Conservation (phyloP, 2,113 vertebrate genomes). For the Nothocercus julius region DNA sequence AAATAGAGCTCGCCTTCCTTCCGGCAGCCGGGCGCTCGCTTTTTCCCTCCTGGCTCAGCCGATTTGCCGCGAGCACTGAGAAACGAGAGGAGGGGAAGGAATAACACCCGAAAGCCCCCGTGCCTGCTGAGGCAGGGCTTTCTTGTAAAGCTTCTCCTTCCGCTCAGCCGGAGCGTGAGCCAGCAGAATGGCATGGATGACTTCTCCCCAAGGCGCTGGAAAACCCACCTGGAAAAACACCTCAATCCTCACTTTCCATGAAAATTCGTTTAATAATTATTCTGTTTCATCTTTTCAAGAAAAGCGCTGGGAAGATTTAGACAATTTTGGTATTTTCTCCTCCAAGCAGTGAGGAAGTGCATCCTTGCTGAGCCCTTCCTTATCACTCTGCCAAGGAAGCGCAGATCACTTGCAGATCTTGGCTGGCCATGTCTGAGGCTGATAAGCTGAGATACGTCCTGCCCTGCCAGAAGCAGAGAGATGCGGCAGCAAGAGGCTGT, state of each 20-base stretch:
- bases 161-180: conserved; percentile 13
- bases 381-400: background rate
- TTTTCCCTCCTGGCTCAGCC: background rate
- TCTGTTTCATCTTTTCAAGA: background rate
- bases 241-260: background rate
- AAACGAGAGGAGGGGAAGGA: conserved; percentile 4
- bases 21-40: conserved; percentile 73
- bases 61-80: conserved; percentile 75
- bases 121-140: conserved; percentile 73
- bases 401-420: conserved; percentile 85
- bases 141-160: conserved; percentile 72
- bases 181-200: background rate
- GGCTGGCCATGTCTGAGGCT: conserved; percentile 84
- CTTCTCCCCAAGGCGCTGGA: background rate
- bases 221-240: background rate
- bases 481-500: background rate
- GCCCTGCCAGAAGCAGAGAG: conserved; percentile 73
- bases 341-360: background rate
- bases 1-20: conserved; percentile 87
- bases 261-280: background rate
- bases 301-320: background rate
- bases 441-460: conserved; percentile 89
- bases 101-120: background rate
- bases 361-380: background rate
- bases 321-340: background rate